Conservation (phyloP, 2,888 invertebrate species). For the Hypena proboscidalis region DNA sequence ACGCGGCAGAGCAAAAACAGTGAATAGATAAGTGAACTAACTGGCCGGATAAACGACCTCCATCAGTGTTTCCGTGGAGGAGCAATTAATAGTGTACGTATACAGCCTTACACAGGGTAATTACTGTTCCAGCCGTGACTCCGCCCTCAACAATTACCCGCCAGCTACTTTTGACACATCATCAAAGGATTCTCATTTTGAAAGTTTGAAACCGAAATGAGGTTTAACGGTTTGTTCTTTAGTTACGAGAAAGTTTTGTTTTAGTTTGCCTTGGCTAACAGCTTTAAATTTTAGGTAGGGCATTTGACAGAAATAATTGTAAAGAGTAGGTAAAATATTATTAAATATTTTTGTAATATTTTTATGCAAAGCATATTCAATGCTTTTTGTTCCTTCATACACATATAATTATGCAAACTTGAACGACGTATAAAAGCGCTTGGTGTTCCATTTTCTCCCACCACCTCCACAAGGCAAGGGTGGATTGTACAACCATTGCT, state of each 20-base stretch:
- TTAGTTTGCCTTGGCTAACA: neutral
- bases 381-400: no score
- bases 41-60: conserved; percentile 55
- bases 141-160: conserved; percentile 45
- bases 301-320: no score
- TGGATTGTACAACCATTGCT: no score
- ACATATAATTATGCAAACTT: no score
- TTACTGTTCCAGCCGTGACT: conserved; percentile 48
- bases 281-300: no score
- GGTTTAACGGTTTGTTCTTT: neutral
- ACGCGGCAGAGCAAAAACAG: conserved; percentile 41
- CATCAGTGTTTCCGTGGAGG: conserved; percentile 53
- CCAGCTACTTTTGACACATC: conserved; percentile 44
- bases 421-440: no score
- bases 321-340: no score
- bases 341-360: no score
- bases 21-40: conserved; percentile 47
- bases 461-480: no score
- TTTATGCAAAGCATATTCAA: no score
- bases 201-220: conserved; percentile 2
- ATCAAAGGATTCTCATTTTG: conserved; percentile 17
- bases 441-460: no score
- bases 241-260: neutral
- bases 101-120: conserved; percentile 52
- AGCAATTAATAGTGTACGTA: conserved; percentile 59